phyloP scores from a whole-genome alignment of 2,113 vertebrate species.

The Megaleporinus macrocephalus region DNA sequence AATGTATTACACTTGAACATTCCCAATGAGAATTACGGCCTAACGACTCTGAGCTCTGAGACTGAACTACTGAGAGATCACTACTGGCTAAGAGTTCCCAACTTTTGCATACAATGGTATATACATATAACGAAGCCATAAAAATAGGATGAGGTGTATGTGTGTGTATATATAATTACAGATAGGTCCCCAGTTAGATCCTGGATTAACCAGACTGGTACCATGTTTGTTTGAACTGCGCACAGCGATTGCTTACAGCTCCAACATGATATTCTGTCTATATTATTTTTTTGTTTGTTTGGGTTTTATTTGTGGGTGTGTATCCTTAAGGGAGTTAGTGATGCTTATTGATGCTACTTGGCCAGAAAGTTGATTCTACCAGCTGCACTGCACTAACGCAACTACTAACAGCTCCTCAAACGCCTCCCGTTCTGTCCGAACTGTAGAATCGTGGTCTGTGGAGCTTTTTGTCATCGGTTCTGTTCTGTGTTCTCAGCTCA shows the following conservation, averaged over 20 bases:
- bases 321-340: no score
- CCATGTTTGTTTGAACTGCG: background rate
- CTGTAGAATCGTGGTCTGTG: background rate
- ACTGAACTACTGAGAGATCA: no score
- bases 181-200: background rate
- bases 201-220: background rate
- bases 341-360: background rate
- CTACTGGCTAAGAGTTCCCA: no score
- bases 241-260: background rate
- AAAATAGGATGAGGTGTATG: background rate
- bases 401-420: background rate
- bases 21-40: no score
- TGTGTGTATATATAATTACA: background rate
- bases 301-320: background rate
- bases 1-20: no score
- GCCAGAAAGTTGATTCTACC: background rate
- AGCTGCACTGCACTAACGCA: background rate
- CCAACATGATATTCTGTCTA: background rate
- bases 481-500: background rate
- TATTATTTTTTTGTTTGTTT: background rate
- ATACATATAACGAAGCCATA: constrained; percentile 2
- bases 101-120: no score
- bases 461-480: background rate
- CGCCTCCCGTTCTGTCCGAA: background rate
- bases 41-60: no score